Evolutionary conservation across 2,888 invertebrate genomes (phyloP).

Genomic region (Fragum whitleyi): DNA sequence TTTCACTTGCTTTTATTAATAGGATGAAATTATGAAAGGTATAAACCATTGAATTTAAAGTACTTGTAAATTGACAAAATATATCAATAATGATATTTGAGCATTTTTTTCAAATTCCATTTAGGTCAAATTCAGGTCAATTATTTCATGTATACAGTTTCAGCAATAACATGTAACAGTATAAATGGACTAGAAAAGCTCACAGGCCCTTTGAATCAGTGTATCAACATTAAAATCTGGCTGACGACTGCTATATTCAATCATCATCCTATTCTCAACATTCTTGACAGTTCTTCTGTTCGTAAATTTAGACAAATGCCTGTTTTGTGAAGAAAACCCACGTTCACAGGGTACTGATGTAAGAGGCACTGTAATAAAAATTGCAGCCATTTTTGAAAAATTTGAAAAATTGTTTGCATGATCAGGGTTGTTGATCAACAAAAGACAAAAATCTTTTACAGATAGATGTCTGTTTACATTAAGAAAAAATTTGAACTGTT

Average conservation of each 20-base stretch:
- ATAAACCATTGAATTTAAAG: no score
- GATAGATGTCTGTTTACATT: slow-evolving; percentile 38
- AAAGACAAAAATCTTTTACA: slow-evolving; percentile 8
- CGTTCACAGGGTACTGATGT: slow-evolving; percentile 53
- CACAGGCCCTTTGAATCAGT: not conserved
- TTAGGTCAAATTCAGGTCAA: no score
- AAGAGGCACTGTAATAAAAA: slow-evolving; percentile 38
- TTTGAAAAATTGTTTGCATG: slow-evolving; percentile 31
- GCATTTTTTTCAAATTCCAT: no score
- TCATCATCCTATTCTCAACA: slow-evolving; percentile 43
- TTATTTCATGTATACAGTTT: not conserved
- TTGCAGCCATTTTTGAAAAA: slow-evolving; percentile 36
- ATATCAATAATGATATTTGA: no score
- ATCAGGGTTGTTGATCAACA: not conserved
- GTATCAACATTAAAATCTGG: slow-evolving; percentile 15
- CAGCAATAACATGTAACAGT: no score
- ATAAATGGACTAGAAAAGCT: not conserved
- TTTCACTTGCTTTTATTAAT: no score
- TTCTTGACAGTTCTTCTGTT: slow-evolving; percentile 23
- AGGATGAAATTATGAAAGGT: no score
- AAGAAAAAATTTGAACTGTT: no score
- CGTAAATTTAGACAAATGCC: slow-evolving; percentile 14
- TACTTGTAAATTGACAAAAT: no score
- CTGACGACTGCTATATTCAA: slow-evolving; percentile 26
- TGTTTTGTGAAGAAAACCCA: slow-evolving; percentile 41